phyloP scores from a whole-genome alignment of 64 coral and sea anemone genomes.

The Montipora efflorescens region DNA sequence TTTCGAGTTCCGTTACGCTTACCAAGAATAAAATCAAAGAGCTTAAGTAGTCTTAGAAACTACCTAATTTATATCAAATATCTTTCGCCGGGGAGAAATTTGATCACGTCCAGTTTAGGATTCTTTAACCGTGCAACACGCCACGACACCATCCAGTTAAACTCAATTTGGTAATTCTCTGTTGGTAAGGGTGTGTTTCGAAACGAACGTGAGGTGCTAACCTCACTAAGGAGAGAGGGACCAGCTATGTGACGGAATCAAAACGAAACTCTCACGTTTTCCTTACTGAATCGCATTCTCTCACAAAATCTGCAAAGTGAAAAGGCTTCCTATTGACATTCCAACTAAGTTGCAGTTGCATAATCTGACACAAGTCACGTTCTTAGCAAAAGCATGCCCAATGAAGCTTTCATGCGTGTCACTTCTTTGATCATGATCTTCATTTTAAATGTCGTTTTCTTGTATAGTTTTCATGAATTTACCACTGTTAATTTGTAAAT shows the following conservation, averaged over 20 bases:
- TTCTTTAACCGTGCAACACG: neutral
- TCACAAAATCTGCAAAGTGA: neutral
- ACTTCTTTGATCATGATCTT: too few relatives aligned
- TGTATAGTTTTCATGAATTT: neutral
- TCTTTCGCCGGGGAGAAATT: neutral
- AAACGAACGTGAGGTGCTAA: neutral
- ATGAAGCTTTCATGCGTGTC: neutral
- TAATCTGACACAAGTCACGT: conserved; percentile 27
- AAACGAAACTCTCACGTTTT: neutral
- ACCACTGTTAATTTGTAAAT: neutral
- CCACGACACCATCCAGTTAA: neutral
- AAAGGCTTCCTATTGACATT: neutral
- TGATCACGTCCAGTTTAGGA: neutral
- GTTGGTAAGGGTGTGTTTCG: neutral
- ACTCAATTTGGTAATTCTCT: neutral
- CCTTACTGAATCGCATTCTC: neutral
- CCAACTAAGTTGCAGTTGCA: neutral
- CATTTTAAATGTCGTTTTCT: neutral
- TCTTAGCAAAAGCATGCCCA: neutral
- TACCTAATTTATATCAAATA: too few relatives aligned
- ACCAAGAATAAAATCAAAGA: neutral
- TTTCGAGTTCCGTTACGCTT: neutral
- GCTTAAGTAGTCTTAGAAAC: too few relatives aligned
- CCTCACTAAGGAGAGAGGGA: neutral
- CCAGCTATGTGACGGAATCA: neutral